These are phyloP conservation scores for Halictus ligatus DNA, from an alignment of 2,888 invertebrate genomes.

Conservation along the genomic window DNA sequence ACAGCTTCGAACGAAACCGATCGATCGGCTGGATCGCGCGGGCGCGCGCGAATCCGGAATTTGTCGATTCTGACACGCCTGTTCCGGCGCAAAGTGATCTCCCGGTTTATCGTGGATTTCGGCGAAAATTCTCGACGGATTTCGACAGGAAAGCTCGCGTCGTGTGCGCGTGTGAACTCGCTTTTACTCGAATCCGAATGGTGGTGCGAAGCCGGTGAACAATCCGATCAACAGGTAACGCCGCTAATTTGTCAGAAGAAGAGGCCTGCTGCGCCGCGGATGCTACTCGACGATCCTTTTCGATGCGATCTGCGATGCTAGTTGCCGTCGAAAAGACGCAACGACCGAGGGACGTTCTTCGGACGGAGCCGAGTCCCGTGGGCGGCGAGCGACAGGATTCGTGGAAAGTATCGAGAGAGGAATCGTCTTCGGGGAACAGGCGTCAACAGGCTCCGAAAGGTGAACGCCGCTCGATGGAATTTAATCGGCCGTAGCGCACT, in stretches of 20 bases:
- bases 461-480: slow-evolving; percentile 13
- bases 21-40: not conserved
- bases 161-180: slow-evolving; percentile 3
- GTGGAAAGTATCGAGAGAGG: not conserved
- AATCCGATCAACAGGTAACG: slow-evolving; percentile 20
- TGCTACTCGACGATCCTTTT: not conserved
- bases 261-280: not conserved
- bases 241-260: not conserved
- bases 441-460: not conserved
- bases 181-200: not conserved
- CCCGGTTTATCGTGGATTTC: not conserved
- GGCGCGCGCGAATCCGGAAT: not conserved
- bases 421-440: not conserved
- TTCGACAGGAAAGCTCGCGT: not conserved
- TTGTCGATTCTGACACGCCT: not conserved
- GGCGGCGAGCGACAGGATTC: not conserved
- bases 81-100: not conserved
- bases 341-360: not conserved
- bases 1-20: not conserved
- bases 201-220: slow-evolving; percentile 2
- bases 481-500: slow-evolving; percentile 33
- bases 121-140: not conserved
- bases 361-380: not conserved
- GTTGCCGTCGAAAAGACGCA: not conserved
- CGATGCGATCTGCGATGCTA: not conserved